phyloP scores from a whole-genome alignment of 2,888 invertebrate species.

The Aleiodes leptofemur region DNA sequence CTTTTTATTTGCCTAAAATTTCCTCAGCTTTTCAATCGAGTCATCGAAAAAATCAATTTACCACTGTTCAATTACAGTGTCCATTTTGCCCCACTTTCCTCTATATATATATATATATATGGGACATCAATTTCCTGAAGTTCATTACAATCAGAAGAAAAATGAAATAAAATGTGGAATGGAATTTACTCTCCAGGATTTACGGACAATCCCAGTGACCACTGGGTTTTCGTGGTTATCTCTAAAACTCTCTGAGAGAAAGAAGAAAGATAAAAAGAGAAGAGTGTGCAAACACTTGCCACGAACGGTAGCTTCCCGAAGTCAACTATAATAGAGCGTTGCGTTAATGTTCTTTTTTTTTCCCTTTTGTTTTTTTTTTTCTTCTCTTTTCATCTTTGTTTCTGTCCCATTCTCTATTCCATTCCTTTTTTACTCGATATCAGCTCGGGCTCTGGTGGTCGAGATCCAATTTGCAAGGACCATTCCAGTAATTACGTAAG shows the following conservation, averaged over 20 bases:
- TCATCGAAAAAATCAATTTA: too few relatives aligned
- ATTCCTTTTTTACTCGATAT: constrained; percentile 52
- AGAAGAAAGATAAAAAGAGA: not conserved
- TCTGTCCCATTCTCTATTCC: not conserved
- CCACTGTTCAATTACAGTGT: too few relatives aligned
- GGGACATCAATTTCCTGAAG: too few relatives aligned
- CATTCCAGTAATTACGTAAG: constrained; percentile 64
- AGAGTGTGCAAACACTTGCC: constrained; percentile 27
- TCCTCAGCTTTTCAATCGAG: too few relatives aligned
- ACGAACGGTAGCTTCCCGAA: constrained; percentile 9
- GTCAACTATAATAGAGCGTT: constrained; percentile 52
- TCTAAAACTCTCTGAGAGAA: not conserved
- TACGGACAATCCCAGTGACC: constrained; percentile 15
- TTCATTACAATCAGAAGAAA: not conserved
- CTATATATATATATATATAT: too few relatives aligned
- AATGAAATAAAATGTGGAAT: not conserved
- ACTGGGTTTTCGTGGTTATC: constrained; percentile 28
- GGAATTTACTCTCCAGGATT: not conserved
- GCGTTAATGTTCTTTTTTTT: constrained; percentile 56
- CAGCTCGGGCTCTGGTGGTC: constrained; percentile 51
- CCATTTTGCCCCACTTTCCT: too few relatives aligned
- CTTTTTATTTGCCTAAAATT: too few relatives aligned
- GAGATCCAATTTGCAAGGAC: constrained; percentile 65
- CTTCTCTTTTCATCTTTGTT: not conserved
- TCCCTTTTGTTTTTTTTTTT: constrained; percentile 6